phyloP scores from a whole-genome alignment of 2,113 vertebrate genomes.

The Atlantisia rogersi region DNA sequence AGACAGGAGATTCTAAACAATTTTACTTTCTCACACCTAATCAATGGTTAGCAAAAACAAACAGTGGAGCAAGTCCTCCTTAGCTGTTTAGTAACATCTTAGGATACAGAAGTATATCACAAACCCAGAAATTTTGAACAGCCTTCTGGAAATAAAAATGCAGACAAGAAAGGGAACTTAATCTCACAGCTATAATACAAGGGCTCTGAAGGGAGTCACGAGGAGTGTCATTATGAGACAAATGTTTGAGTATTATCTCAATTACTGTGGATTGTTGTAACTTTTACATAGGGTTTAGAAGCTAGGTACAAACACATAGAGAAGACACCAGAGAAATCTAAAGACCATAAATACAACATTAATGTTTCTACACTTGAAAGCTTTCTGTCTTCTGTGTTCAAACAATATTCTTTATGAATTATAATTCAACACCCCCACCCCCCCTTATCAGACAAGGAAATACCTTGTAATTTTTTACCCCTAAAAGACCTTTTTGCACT shows the following conservation, averaged over 20 bases:
- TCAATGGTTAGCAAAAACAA: neutral
- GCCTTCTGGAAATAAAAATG: neutral
- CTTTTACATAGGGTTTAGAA: neutral
- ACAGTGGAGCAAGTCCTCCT: neutral
- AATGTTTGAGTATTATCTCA: neutral
- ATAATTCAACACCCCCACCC: accelerated
- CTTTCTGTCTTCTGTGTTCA: neutral
- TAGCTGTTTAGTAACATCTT: neutral
- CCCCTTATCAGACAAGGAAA: neutral
- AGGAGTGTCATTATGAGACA: neutral
- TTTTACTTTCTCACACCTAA: neutral
- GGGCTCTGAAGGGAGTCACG: neutral
- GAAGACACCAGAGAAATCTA: neutral
- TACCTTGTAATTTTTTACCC: neutral
- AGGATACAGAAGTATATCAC: neutral
- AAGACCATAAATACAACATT: neutral
- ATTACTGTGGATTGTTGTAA: neutral
- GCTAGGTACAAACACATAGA: neutral
- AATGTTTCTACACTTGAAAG: neutral
- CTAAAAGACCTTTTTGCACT: neutral
- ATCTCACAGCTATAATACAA: neutral
- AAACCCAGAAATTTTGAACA: neutral
- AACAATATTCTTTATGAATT: neutral
- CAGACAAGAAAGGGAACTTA: neutral
- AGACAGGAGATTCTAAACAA: neutral